Base-by-base conservation (phyloP, 2,888 invertebrate genomes). In the Chymomyza caudatula region DNA sequence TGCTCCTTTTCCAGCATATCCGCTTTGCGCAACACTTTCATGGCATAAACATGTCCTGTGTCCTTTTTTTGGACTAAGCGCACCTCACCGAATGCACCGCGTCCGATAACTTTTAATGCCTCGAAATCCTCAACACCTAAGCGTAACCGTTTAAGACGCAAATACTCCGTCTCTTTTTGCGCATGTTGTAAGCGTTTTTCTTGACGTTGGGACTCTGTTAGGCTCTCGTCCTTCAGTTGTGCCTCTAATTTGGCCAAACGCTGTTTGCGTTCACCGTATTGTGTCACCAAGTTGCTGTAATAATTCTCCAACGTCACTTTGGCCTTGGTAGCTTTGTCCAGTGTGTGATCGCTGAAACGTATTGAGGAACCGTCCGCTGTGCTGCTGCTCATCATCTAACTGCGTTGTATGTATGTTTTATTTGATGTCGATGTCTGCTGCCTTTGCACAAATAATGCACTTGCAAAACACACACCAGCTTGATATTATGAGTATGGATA, bases 1-100 rank as follows among this genome's bases (percentile, higher is more conserved):
- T 99, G 99, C 92, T 99, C 99, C 90, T 99, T 99, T 90, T 99
- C 99, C 63, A 99, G 92, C 99, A 99, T 99, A 90, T 99, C 99
- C 3, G 97, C 96, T 90, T 99, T 99, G 74, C 98, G 93, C 63
- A 99, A 93, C 88, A 99, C 99, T 92, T 99, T 99, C 99, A 99
- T 99, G 44, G 99, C 99, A 91, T 99, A 99, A 59, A 99, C 97
- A 91, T 99, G 99, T 3, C 99, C 99, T 1, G 99, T 99, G 91
- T 99, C 99, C 91, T 98, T 98, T 91, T 99, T 99, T 92, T 99
- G 99, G 61, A 99, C 99, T 67, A 99, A 92, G 74, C 99, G 95
- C 63, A 99, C 99, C 91, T 97, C 97, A 23, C 97, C 97, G 89
- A 97, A 97, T 54, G 97, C 97, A 51, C 97, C 97, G 78, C 96